Percentiles rank a stretch among this genome's conserved stretches.
These are phyloP conservation scores for Drosophila nannoptera DNA, from an alignment of 1,140 invertebrate genomes.

Conservation along the genomic window DNA sequence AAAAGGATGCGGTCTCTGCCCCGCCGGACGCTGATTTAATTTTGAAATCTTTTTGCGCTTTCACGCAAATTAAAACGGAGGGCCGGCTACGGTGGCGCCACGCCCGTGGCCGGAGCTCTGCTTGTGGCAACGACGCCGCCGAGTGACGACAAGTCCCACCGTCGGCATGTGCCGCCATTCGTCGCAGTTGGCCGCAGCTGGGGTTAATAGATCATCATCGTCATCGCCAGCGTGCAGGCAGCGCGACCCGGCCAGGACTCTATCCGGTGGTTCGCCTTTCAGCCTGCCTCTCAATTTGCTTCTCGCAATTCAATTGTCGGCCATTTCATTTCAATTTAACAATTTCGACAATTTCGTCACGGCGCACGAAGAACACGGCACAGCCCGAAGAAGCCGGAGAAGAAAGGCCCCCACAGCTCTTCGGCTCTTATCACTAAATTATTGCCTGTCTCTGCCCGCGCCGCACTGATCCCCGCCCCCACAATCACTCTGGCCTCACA, in stretches of 20 bases:
- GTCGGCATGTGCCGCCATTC: constrained; percentile 9
- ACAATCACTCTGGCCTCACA: constrained; percentile 35
- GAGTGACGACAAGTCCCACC: no score
- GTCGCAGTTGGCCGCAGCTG: constrained; percentile 36
- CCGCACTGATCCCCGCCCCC: constrained; percentile 20
- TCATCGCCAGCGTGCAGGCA: constrained; percentile 4
- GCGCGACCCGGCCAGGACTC: not conserved
- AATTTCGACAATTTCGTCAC: constrained; percentile 61
- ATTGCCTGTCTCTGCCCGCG: no score
- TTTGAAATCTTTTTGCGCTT: constrained; percentile 68
- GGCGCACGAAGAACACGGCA: constrained; percentile 30
- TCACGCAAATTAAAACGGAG: constrained; percentile 66
- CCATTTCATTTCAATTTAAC: constrained; percentile 76
- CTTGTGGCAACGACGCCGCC: constrained; percentile 20
- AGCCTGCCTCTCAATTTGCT: constrained; percentile 48
- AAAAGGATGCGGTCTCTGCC: constrained; percentile 5
- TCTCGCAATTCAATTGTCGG: constrained; percentile 70
- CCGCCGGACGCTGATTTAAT: constrained; percentile 64
- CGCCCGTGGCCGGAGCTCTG: not conserved
- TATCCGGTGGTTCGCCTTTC: not conserved
- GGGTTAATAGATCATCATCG: constrained; percentile 62
- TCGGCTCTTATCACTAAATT: constrained; percentile 35
- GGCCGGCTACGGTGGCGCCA: constrained; percentile 21
- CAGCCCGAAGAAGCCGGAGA: not conserved
- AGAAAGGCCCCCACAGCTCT: not conserved